Conservation (phyloP, 35 echinoderm and acorn worm genomes). For the Chiridota heheva region DNA sequence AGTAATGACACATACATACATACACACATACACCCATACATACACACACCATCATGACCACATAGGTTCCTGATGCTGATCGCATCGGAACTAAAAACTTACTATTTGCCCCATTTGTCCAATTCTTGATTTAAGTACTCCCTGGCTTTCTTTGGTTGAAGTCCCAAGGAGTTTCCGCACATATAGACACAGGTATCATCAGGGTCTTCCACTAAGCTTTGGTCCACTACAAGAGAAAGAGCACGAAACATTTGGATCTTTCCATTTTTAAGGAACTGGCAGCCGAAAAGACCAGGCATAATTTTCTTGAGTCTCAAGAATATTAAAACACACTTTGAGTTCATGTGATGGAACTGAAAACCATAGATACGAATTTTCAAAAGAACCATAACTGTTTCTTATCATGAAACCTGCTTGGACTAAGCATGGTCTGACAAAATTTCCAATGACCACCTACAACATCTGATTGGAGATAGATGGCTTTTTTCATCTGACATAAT, state of each 20-base stretch:
- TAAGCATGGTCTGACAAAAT: no score
- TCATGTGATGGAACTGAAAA: neutral
- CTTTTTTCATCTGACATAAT: no score
- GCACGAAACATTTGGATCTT: neutral
- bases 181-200: conserved; percentile 83
- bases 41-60: no score
- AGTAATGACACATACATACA: no score
- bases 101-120: conserved; percentile 92
- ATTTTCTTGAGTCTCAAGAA: no score
- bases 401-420: neutral
- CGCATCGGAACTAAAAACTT: no score
- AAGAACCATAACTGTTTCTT: neutral
- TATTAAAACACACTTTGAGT: no score
- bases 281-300: neutral
- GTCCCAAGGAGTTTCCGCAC: conserved; percentile 89
- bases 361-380: neutral
- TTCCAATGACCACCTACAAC: no score
- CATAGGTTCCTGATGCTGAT: no score
- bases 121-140: conserved; percentile 61
- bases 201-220: conserved; percentile 45
- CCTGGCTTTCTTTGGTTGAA: conserved; percentile 56
- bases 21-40: no score
- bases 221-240: conserved; percentile 81
- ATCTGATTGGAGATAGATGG: no score
- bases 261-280: neutral